These are phyloP conservation scores for Cepphus grylle DNA, from an alignment of 2,113 vertebrate genomes.

Conservation along the genomic window DNA sequence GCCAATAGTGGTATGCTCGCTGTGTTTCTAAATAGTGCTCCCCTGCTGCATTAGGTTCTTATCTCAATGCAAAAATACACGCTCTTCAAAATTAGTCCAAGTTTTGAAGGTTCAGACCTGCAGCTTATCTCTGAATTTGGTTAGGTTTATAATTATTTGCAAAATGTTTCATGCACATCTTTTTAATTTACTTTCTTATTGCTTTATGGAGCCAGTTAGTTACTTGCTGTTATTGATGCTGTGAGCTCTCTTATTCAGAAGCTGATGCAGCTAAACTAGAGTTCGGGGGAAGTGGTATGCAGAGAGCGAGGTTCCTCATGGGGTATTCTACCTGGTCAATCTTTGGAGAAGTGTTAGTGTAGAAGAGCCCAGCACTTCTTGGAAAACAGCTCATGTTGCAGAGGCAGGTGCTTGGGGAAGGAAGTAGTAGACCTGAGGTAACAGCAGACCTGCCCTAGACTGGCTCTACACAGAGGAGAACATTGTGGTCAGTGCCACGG, in stretches of 20 bases:
- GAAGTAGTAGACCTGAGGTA: neutral
- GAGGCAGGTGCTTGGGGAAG: neutral
- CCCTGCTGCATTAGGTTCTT: slow-evolving; percentile 13
- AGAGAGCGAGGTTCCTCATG: neutral
- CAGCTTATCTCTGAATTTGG: neutral
- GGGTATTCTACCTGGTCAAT: neutral
- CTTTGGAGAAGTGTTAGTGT: neutral
- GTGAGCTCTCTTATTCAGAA: neutral
- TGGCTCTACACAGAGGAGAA: neutral
- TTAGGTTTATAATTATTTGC: slow-evolving; percentile 32
- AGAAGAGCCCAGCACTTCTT: neutral
- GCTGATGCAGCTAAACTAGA: neutral
- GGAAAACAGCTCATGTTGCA: neutral
- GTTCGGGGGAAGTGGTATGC: neutral
- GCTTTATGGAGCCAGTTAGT: neutral
- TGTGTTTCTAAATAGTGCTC: slow-evolving; percentile 37
- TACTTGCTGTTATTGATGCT: neutral
- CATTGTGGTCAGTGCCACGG: neutral
- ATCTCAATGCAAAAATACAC: slow-evolving; percentile 15
- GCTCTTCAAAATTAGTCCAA: neutral
- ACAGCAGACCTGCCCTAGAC: neutral
- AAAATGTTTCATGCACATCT: neutral
- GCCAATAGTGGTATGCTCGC: neutral
- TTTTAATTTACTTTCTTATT: slow-evolving; percentile 40
- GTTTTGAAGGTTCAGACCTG: slow-evolving; percentile 20